Evolutionary conservation across 2,797 vertebrate genomes (phyloP).

Genomic region (Megaceryle alcyon): DNA sequence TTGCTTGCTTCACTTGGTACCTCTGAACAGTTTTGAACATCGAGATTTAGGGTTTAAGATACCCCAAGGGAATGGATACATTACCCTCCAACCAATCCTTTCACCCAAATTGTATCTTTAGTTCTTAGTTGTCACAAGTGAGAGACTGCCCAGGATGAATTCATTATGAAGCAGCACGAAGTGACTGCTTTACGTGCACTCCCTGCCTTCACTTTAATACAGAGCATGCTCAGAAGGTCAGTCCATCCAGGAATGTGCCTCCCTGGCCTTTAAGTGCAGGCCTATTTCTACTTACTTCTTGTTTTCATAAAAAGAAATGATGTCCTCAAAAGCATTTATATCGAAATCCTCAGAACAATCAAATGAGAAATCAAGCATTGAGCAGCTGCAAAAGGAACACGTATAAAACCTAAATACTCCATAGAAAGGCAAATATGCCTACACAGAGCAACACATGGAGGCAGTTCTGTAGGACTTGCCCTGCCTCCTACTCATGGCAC

Average conservation of each 20-base stretch:
- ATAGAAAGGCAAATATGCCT: not conserved
- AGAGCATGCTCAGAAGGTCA: conserved; percentile 28
- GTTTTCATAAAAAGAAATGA: conserved; percentile 89
- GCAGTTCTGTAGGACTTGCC: not conserved
- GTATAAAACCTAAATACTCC: conserved; percentile 57
- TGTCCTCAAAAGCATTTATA: conserved; percentile 91
- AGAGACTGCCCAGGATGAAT: not conserved
- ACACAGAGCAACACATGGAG: not conserved
- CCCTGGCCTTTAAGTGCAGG: conserved; percentile 61
- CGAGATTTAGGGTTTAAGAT: not conserved
- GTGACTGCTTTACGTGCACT: not conserved
- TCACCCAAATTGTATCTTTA: not conserved
- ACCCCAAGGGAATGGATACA: not conserved
- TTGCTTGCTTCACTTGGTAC: not conserved
- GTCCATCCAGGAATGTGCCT: conserved; percentile 60
- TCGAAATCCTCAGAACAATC: conserved; percentile 90
- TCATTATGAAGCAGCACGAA: not conserved
- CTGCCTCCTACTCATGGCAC: not conserved
- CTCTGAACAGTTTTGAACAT: not conserved
- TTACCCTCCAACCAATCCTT: not conserved
- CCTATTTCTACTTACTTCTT: conserved; percentile 89
- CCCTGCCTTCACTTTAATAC: not conserved
- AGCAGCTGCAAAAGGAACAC: conserved; percentile 80
- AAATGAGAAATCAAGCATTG: conserved; percentile 92
- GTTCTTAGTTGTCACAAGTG: not conserved